A percentile compares a stretch with the other conserved stretches of the same genome.
phyloP scores from a whole-genome alignment of 1,140 invertebrate genomes.

The Stratiolaelaps scimitus region DNA sequence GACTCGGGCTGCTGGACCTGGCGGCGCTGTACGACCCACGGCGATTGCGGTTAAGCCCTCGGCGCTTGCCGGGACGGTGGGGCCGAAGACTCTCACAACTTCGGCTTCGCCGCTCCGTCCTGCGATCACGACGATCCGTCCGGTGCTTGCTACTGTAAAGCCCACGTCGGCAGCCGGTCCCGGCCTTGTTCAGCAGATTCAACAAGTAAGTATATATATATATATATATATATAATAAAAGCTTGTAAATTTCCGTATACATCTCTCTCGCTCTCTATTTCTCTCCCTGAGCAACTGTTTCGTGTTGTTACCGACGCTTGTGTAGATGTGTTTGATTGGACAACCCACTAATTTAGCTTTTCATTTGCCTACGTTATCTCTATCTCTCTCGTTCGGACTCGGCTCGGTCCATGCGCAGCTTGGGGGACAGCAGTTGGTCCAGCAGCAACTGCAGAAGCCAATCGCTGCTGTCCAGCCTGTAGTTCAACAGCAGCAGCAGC shows the following conservation, averaged over 20 bases:
- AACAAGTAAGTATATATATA: conserved; percentile 1
- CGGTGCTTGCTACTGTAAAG: conserved; percentile 17
- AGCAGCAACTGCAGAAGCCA: conserved; percentile 6
- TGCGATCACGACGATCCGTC: conserved; percentile 15
- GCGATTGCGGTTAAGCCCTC: conserved; percentile 13
- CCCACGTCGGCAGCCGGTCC: conserved; percentile 8
- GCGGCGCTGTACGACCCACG: not conserved
- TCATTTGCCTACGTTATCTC: too few species aligned
- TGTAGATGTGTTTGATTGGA: too few species aligned
- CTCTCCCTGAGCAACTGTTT: too few species aligned
- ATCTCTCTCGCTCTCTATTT: too few species aligned
- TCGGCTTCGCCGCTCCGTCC: not conserved
- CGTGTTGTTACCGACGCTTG: too few species aligned
- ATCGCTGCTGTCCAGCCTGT: not conserved
- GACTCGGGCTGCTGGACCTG: not conserved
- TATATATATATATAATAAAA: too few species aligned
- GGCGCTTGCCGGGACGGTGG: not conserved
- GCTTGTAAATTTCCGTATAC: too few species aligned
- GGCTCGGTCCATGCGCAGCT: too few species aligned
- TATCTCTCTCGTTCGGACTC: too few species aligned
- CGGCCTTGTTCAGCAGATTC: conserved; percentile 9
- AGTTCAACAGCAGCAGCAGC: conserved; percentile 9
- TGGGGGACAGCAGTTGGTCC: too few species aligned
- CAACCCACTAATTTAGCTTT: too few species aligned
- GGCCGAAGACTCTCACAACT: not conserved